Percentiles rank a stretch among this genome's conserved stretches.
phyloP scores from a whole-genome alignment of 2,797 vertebrate genomes.

The Aplochiton taeniatus region DNA sequence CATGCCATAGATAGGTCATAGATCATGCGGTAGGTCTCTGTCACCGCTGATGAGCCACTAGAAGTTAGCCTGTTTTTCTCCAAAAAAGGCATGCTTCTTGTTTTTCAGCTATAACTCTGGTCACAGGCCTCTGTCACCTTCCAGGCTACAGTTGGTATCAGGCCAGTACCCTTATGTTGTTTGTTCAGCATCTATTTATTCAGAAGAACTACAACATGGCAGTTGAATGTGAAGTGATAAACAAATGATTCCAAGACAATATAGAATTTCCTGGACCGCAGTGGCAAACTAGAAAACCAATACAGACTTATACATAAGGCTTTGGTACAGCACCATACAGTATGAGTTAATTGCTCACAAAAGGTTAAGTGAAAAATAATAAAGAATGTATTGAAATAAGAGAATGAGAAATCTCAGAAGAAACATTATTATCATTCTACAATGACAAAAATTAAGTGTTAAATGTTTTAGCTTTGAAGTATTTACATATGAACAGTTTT shows the following conservation, averaged over 20 bases:
- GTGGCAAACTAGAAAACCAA: slow-evolving; percentile 74
- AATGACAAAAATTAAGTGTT: slow-evolving; percentile 53
- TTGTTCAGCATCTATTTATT: slow-evolving; percentile 59
- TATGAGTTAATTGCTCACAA: slow-evolving; percentile 79
- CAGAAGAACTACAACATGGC: slow-evolving; percentile 64
- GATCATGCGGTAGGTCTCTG: slow-evolving; percentile 65
- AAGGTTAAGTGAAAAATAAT: slow-evolving; percentile 83
- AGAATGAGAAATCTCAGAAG: slow-evolving; percentile 57
- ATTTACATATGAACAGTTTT: slow-evolving; percentile 75
- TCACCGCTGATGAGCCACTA: slow-evolving; percentile 47
- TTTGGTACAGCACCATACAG: slow-evolving; percentile 95
- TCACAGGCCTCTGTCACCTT: slow-evolving; percentile 36
- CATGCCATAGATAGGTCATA: slow-evolving; percentile 66
- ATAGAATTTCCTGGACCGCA: slow-evolving; percentile 74
- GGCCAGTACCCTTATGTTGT: slow-evolving; percentile 55
- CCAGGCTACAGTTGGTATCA: slow-evolving; percentile 58
- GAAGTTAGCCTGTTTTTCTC: slow-evolving; percentile 57
- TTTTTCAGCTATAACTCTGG: neutral
- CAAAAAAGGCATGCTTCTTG: neutral
- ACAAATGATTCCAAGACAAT: slow-evolving; percentile 67
- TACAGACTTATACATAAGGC: slow-evolving; percentile 80
- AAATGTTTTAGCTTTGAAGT: slow-evolving; percentile 68
- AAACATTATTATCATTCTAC: slow-evolving; percentile 55
- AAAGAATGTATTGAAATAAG: slow-evolving; percentile 81
- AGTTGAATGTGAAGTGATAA: slow-evolving; percentile 72